Base-by-base conservation (phyloP, 2,113 vertebrate genomes). In the Nannospalax galili region DNA sequence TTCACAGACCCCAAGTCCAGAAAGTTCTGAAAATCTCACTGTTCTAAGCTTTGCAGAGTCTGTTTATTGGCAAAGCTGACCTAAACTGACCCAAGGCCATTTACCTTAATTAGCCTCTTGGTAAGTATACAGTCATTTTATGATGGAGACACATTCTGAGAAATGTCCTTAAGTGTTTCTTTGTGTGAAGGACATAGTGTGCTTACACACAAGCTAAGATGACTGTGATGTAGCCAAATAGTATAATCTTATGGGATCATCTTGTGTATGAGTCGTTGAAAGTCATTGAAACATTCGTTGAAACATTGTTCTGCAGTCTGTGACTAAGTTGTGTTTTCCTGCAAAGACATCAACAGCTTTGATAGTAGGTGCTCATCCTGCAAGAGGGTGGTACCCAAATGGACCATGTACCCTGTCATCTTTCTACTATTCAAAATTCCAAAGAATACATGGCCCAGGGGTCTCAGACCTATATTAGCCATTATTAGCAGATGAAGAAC, bases 121-220 rank as follows among this genome's bases (percentile, higher is more conserved):
- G 35, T 12, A 62, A 64, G 75, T 72, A 85, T 22, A 52, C 48
- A 24, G 84, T 87, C 69, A 87, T 30, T 87, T 72, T 52, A 87
- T 72, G 67, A 87, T 72, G 69, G 84, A n/a, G 69, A 52, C 48
- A 52, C 48, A 73, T 87, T 87, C 84, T 72, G 92, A 26, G 81
- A 84, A 84, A 48, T 67, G 35, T 74, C 28, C 30, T 40, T 35
- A 12, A 30, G 69, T 89, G 69, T 17, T 56, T 35, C 74, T 67
- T 22, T 84, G 84, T 20, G 52, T 37, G 52, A 30, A 48, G 30
- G 16, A 79, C 56, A 56, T 3, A 30, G 60, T 16, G 22, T 56
- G 32, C n/a, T 30, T 42, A 35, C 28, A 35, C 28, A 65, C 56
- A 35, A 64, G 24, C 45, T n/a, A n/a, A 74, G 79, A 40, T 28